Conservation (phyloP, 2,113 vertebrate species). For the Lampris incognitus region DNA sequence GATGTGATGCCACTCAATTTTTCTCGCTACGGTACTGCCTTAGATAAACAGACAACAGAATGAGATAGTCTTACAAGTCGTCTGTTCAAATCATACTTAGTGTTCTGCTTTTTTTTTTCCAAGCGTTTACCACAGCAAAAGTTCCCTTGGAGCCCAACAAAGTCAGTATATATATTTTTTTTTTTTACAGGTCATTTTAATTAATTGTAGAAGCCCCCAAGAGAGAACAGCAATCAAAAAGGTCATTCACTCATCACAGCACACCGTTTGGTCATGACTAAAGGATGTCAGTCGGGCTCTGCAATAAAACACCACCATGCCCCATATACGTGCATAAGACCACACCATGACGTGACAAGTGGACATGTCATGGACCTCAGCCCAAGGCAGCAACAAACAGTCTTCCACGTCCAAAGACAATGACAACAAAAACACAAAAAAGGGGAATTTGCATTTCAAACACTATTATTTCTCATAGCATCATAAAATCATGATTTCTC, state of each 20-base stretch:
- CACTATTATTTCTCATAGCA: slow-evolving; percentile 21
- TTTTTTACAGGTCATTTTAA: background rate
- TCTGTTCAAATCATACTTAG: slow-evolving; percentile 16
- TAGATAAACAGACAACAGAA: slow-evolving; percentile 24
- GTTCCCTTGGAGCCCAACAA: background rate
- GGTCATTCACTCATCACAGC: slow-evolving; percentile 2
- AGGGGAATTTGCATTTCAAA: slow-evolving; percentile 21
- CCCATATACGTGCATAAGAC: background rate
- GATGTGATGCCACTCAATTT: slow-evolving; percentile 27
- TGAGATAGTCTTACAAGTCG: slow-evolving; percentile 8
- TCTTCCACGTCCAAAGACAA: slow-evolving; percentile 10
- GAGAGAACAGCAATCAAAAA: background rate
- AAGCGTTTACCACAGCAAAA: slow-evolving; percentile 14
- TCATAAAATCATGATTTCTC: slow-evolving; percentile 42
- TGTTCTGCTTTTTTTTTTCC: slow-evolving; percentile 1
- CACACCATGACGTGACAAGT: background rate
- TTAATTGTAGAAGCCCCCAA: background rate
- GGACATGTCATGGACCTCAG: slow-evolving; percentile 17
- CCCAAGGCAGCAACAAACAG: slow-evolving; percentile 12
- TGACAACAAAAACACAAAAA: slow-evolving; percentile 19
- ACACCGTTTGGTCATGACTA: slow-evolving; percentile 9
- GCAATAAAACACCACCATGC: background rate
- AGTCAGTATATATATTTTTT: background rate
- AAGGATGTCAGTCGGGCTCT: background rate
- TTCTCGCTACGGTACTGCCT: slow-evolving; percentile 40